Evolutionary conservation across 2,113 vertebrate genomes (phyloP).

Genomic region (Cathartes aura): DNA sequence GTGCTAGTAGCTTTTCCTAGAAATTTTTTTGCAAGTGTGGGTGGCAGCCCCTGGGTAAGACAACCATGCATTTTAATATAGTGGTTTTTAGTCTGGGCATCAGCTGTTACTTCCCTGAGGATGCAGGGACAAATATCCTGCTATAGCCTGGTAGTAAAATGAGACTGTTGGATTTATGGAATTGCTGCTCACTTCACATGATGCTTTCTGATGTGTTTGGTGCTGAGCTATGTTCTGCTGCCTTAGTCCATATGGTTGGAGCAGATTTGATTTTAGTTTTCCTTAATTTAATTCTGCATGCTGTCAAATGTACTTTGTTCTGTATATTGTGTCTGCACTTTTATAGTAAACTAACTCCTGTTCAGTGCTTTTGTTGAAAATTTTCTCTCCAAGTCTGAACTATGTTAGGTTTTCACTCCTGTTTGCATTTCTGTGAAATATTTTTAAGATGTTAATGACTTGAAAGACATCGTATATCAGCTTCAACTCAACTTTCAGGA

Average conservation of each 20-base stretch:
- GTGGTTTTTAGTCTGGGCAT: background rate
- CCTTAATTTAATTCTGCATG: slow-evolving; percentile 57
- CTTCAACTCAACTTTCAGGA: background rate
- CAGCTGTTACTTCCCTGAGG: background rate
- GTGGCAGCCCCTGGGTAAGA: background rate
- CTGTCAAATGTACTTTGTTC: slow-evolving; percentile 64
- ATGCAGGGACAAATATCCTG: background rate
- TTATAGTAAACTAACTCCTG: slow-evolving; percentile 42
- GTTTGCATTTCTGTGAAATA: background rate
- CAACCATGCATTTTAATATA: background rate
- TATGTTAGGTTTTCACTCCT: slow-evolving; percentile 4
- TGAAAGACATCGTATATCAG: background rate
- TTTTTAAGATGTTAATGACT: background rate
- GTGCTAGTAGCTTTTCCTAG: background rate
- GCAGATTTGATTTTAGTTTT: slow-evolving; percentile 67
- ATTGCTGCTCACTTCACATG: slow-evolving; percentile 45
- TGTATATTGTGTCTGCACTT: slow-evolving; percentile 37
- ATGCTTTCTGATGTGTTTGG: slow-evolving; percentile 56
- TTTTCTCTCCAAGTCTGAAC: background rate
- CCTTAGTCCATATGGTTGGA: slow-evolving; percentile 56
- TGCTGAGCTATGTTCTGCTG: slow-evolving; percentile 52
- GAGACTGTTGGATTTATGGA: slow-evolving; percentile 33
- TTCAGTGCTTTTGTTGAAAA: slow-evolving; percentile 15
- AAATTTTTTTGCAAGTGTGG: background rate
- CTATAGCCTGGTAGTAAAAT: background rate